A percentile compares a stretch with the other conserved stretches of the same genome.
Evolutionary conservation across 35 echinoderm and acorn worm genomes (phyloP).

Genomic region (Lytechinus variegatus): DNA sequence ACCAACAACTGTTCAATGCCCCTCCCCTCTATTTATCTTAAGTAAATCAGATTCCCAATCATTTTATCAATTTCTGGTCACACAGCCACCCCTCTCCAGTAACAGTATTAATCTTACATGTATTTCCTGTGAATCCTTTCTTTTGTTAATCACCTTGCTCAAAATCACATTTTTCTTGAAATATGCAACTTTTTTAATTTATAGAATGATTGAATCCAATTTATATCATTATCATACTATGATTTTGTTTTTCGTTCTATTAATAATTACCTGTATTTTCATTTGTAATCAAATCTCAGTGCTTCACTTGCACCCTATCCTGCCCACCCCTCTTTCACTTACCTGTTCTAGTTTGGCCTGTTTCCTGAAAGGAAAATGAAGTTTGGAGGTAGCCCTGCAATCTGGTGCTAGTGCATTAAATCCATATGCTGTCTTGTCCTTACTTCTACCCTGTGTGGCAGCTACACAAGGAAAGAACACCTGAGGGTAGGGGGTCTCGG

Average conservation of each 20-base stretch:
- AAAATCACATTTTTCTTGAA: too few species aligned
- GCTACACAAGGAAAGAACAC: constrained; percentile 90
- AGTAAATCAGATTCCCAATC: not conserved
- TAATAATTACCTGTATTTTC: too few species aligned
- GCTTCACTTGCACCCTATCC: too few species aligned
- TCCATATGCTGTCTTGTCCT: constrained; percentile 73
- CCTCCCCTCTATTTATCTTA: too few species aligned
- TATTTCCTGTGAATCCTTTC: too few species aligned
- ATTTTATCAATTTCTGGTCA: not conserved
- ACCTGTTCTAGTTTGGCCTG: constrained; percentile 86
- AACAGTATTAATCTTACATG: not conserved
- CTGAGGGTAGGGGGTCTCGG: constrained; percentile 82
- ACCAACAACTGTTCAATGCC: too few species aligned
- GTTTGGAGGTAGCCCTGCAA: constrained; percentile 60
- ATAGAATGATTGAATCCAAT: too few species aligned
- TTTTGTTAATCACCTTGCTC: too few species aligned
- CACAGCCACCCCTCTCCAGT: not conserved
- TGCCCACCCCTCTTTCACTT: not conserved
- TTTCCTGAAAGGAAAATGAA: constrained; percentile 84
- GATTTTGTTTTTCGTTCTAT: too few species aligned
- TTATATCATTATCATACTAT: too few species aligned
- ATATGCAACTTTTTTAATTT: too few species aligned
- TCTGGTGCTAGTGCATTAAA: constrained; percentile 85
- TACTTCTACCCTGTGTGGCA: constrained; percentile 71
- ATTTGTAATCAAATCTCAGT: too few species aligned